phyloP scores from a whole-genome alignment of 1,140 invertebrate species.

The Eueides isabella region DNA sequence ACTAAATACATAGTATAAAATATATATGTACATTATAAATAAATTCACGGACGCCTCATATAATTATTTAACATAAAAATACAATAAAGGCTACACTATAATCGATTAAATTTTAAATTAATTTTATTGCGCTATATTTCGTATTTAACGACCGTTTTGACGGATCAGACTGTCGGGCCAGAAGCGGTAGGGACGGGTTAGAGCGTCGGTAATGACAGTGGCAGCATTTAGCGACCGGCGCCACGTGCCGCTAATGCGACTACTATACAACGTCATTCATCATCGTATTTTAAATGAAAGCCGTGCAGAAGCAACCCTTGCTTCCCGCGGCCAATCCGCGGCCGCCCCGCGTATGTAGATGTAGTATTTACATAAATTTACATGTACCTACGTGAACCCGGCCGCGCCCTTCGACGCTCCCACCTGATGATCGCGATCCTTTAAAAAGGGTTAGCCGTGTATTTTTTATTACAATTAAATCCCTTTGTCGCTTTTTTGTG shows the following conservation, averaged over 20 bases:
- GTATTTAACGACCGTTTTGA: conserved; percentile 32
- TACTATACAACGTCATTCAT: conserved; percentile 42
- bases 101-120: conserved; percentile 36
- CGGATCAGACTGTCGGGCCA: not conserved
- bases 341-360: conserved; percentile 42
- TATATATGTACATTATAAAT: not conserved
- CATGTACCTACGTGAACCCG: conserved; percentile 30
- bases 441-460: conserved; percentile 44
- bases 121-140: conserved; percentile 34
- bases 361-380: conserved; percentile 47
- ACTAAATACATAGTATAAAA: not conserved
- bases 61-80: conserved; percentile 13
- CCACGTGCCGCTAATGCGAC: conserved; percentile 42
- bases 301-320: conserved; percentile 53
- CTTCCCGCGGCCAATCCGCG: conserved; percentile 30
- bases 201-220: conserved; percentile 24
- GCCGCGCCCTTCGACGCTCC: conserved; percentile 26
- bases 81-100: conserved; percentile 7
- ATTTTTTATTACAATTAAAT: conserved; percentile 21
- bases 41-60: not conserved
- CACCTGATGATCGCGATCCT: conserved; percentile 31
- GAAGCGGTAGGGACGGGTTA: conserved; percentile 3
- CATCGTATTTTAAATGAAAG: conserved; percentile 59
- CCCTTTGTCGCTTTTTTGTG: not conserved
- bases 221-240: conserved; percentile 28